Base-by-base conservation (phyloP, 2,888 invertebrate genomes). In the Harpagoxenus sublaevis region DNA sequence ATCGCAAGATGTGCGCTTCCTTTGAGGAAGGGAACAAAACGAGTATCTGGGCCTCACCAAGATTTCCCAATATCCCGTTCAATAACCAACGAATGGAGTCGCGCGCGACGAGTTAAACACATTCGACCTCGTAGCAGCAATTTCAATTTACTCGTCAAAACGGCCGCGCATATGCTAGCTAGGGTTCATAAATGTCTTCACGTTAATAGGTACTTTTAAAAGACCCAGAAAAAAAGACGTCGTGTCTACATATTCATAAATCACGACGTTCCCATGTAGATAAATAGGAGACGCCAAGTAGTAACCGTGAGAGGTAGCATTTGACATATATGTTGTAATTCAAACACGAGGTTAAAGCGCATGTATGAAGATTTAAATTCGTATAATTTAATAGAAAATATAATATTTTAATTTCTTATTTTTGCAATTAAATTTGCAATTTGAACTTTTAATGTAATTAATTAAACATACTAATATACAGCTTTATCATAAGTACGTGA, bases 111-210 rank as follows among this genome's bases (percentile, higher is more conserved):
- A 86, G 74, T 84, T 79, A 84, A 90, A 81, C 84, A 78, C 65
- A 71, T 39, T 79, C 65, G 68, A 63, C 15, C 62, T 55, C 57
- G 70, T 45, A 55, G 35, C 73, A 83, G 31, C n/a, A 18, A 71
- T 35, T 66, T 66, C 86, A 86, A 90, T 89, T 88, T 86, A 89
- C 81, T 85, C 84, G 75, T 83, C 53, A 53, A 31, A 63, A 83
- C 70, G 53, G 3, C n/a, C 51, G 42, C 57, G 45, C 45, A 42
- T 55, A 77, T 10, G 23, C 39, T 51, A 48, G 66, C 48, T 31
- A 1, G 10, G 31, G 18, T 78, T 68, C 45, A 31, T 78, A 78
- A 78, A 78, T 57, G 31, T 78, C 55, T 31, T 31, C 28, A 28
- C 12, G 42, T 68, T 68, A 77, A 77, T 42, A 42, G 53, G 55